These are phyloP conservation scores for Porites lutea DNA, from an alignment of 64 coral and sea anemone genomes.

Conservation along the genomic window DNA sequence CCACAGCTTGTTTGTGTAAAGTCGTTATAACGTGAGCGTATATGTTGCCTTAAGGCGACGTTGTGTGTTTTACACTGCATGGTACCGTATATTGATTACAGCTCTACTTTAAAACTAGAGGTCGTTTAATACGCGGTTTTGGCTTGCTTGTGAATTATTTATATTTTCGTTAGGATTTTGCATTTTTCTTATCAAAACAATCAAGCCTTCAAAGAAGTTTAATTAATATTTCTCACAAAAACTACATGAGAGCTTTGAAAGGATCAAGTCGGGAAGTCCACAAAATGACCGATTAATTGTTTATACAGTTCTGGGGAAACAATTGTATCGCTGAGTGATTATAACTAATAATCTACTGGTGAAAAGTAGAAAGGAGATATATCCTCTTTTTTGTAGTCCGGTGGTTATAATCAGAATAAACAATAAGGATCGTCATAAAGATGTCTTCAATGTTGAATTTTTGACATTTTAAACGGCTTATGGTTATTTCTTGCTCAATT, in stretches of 20 bases:
- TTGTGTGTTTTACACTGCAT: background rate
- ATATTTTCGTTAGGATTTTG: slow-evolving; percentile 28
- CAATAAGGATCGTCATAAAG: background rate
- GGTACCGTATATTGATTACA: background rate
- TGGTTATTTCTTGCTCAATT: too few relatives aligned
- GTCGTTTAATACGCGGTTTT: background rate
- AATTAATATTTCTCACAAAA: slow-evolving; percentile 20
- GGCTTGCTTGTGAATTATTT: slow-evolving; percentile 24
- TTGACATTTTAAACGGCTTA: too few relatives aligned
- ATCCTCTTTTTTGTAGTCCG: background rate
- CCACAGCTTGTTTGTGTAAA: background rate
- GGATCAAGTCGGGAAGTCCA: background rate
- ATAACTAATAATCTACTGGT: background rate
- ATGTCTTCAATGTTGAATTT: too few relatives aligned
- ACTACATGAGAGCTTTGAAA: background rate
- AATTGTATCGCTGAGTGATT: background rate
- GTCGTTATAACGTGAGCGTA: background rate
- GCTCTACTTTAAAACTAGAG: background rate
- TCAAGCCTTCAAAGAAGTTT: background rate
- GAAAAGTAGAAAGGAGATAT: background rate
- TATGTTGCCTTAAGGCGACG: background rate
- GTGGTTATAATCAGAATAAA: background rate
- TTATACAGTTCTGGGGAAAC: background rate
- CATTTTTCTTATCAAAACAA: slow-evolving; percentile 10
- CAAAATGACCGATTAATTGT: slow-evolving; percentile 27